Conservation (phyloP, 2,113 vertebrate species). For the Verasper variegatus region DNA sequence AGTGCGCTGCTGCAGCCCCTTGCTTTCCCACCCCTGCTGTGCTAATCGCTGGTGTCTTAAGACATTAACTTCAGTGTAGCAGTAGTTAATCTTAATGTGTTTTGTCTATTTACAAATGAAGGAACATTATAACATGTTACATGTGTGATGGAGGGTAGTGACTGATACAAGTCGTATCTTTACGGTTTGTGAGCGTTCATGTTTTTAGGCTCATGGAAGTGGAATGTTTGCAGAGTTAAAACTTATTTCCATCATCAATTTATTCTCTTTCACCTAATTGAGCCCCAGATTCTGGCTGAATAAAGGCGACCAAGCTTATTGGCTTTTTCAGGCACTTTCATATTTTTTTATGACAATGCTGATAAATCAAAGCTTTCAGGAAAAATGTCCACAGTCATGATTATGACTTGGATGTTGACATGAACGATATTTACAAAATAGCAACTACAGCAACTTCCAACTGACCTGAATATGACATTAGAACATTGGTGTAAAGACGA, state of each 20-base stretch:
- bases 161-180: background rate
- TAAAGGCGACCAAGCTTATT: no score
- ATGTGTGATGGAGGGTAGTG: background rate
- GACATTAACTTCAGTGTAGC: slow-evolving; percentile 7
- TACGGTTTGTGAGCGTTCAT: background rate
- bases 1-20: background rate
- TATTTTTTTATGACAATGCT: no score
- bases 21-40: slow-evolving; percentile 8
- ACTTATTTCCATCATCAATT: background rate
- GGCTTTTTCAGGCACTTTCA: no score
- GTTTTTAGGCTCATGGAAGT: background rate
- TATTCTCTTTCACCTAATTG: no score
- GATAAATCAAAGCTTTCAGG: no score
- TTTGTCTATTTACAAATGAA: background rate
- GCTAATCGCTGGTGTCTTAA: slow-evolving; percentile 18
- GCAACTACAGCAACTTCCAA: no score
- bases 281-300: no score
- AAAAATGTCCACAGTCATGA: no score
- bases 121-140: background rate
- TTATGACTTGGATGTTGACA: no score
- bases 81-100: background rate
- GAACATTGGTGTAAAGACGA: no score
- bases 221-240: background rate
- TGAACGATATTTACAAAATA: no score
- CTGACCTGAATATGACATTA: no score